phyloP scores from a whole-genome alignment of 2,797 vertebrate genomes.

The Allobates femoralis region DNA sequence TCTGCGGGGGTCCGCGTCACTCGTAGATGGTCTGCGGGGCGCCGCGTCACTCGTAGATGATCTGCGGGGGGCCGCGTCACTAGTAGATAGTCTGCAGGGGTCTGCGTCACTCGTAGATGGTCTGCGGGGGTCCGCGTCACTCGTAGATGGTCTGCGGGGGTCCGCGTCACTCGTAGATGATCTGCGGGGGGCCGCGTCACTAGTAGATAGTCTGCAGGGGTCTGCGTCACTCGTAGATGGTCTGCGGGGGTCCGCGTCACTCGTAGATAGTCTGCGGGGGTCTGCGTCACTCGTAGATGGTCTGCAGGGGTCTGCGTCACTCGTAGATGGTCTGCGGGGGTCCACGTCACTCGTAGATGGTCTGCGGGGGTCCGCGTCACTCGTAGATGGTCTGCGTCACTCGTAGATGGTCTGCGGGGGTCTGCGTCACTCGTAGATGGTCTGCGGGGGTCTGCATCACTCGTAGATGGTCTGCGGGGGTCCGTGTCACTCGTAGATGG shows the following conservation, averaged over 20 bases:
- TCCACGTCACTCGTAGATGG: slow-evolving; percentile 44
- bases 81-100: too few relatives aligned
- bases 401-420: slow-evolving; percentile 55
- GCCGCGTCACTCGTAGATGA: slow-evolving; percentile 41
- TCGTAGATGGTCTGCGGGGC: slow-evolving; percentile 54
- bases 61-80: slow-evolving; percentile 55
- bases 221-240: slow-evolving; percentile 44
- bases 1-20: slow-evolving; percentile 41
- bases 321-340: slow-evolving; percentile 55
- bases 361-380: slow-evolving; percentile 52
- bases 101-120: slow-evolving; percentile 44
- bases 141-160: slow-evolving; percentile 55
- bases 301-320: slow-evolving; percentile 39
- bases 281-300: slow-evolving; percentile 44
- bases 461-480: too few relatives aligned
- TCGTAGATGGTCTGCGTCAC: slow-evolving; percentile 1
- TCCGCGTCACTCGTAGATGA: slow-evolving; percentile 43
- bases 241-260: too few relatives aligned
- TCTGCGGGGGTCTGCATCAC: too few relatives aligned
- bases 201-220: too few relatives aligned
- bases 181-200: slow-evolving; percentile 55
- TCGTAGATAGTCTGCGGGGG: too few relatives aligned
- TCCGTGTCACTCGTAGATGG: slow-evolving; percentile 43
- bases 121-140: slow-evolving; percentile 41
- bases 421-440: slow-evolving; percentile 44